These are phyloP conservation scores for Gastrophryne carolinensis DNA, from an alignment of 2,797 vertebrate species.

Conservation along the genomic window DNA sequence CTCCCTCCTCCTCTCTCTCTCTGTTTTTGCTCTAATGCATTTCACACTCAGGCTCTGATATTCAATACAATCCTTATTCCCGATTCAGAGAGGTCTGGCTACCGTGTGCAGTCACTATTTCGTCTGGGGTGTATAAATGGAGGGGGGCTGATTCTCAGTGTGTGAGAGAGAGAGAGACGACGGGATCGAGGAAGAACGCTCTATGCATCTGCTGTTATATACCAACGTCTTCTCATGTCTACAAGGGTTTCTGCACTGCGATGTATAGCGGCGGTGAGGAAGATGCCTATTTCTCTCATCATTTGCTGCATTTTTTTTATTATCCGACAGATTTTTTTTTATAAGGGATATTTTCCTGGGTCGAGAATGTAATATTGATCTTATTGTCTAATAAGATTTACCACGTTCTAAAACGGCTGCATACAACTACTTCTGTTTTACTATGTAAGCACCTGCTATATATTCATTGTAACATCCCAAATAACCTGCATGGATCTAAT, in stretches of 20 bases:
- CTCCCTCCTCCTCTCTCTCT: slow-evolving; percentile 10
- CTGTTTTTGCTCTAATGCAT: slow-evolving; percentile 30
- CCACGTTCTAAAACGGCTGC: background rate
- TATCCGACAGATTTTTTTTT: background rate
- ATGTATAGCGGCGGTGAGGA: slow-evolving; percentile 48
- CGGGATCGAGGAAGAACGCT: slow-evolving; percentile 26
- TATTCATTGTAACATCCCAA: background rate
- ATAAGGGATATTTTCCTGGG: background rate
- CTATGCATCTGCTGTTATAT: slow-evolving; percentile 32
- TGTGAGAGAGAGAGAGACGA: too few species aligned
- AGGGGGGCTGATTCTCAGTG: slow-evolving; percentile 17
- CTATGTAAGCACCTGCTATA: background rate
- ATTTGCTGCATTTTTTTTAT: slow-evolving; percentile 18
- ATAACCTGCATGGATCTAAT: background rate
- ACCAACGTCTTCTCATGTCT: slow-evolving; percentile 34
- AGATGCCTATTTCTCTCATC: slow-evolving; percentile 33
- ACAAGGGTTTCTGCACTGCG: slow-evolving; percentile 40
- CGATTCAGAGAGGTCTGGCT: slow-evolving; percentile 36
- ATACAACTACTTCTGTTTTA: background rate
- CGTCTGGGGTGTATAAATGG: slow-evolving; percentile 28
- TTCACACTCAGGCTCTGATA: slow-evolving; percentile 38
- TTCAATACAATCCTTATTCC: slow-evolving; percentile 49
- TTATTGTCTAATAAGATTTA: background rate
- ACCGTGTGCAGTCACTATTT: slow-evolving; percentile 38
- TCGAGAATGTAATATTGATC: background rate